phyloP scores from a whole-genome alignment of 2,113 vertebrate species.

The Xiphias gladius region DNA sequence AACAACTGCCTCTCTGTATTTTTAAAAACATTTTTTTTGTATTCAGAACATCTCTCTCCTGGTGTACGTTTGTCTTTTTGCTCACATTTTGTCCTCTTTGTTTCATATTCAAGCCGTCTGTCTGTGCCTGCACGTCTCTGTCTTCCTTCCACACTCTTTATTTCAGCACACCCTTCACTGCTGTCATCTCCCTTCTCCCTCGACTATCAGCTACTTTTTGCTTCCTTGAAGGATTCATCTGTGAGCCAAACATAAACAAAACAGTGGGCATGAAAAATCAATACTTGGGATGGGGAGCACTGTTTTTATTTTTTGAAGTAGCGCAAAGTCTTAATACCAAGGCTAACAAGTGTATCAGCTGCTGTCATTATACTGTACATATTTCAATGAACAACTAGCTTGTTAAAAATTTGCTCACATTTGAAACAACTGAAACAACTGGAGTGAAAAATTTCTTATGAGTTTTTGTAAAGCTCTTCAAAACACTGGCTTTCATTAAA shows the following conservation, averaged over 20 bases:
- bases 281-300: neutral
- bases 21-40: no score
- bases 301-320: neutral
- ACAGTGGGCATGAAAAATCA: neutral
- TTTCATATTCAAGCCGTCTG: slow-evolving; percentile 5
- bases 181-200: slow-evolving; percentile 13
- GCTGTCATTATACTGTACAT: neutral
- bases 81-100: slow-evolving; percentile 16
- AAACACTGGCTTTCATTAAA: neutral
- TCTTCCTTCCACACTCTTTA: neutral
- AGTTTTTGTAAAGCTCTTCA: neutral
- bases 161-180: slow-evolving; percentile 4
- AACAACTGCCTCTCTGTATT: neutral
- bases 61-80: neutral
- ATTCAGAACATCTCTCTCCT: neutral
- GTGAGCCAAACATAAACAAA: slow-evolving; percentile 12
- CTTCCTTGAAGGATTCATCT: neutral
- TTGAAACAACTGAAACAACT: neutral
- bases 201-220: neutral
- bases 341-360: neutral
- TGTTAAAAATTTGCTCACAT: neutral
- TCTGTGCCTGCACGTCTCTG: neutral
- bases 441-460: neutral
- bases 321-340: neutral
- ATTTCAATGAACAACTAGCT: neutral